phyloP scores from a whole-genome alignment of 2,888 invertebrate genomes.

The Nephrotoma appendiculata region DNA sequence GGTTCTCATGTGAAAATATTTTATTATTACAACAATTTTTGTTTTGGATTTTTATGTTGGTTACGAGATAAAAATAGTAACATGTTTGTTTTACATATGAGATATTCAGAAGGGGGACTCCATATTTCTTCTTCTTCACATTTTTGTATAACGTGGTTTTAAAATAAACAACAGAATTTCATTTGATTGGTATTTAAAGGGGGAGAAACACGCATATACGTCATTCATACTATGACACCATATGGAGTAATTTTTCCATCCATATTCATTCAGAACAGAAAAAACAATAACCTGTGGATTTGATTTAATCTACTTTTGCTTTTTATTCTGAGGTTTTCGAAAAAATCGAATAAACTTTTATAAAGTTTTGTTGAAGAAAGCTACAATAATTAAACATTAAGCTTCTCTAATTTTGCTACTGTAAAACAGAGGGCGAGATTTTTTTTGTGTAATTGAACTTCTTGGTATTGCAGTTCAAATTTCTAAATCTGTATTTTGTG shows the following conservation, averaged over 20 bases:
- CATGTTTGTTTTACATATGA: background rate
- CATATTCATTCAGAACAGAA: no score
- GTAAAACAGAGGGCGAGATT: no score
- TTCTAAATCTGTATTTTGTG: no score
- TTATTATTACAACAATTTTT: background rate
- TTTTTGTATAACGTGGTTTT: background rate
- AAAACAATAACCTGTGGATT: background rate
- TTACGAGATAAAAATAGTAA: background rate
- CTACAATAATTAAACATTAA: background rate
- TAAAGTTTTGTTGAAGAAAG: background rate
- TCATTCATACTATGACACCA: background rate
- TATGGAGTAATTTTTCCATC: background rate
- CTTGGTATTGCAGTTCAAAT: no score
- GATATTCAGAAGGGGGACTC: background rate
- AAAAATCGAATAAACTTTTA: background rate
- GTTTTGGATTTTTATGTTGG: background rate
- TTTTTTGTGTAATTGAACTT: no score
- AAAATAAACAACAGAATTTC: background rate
- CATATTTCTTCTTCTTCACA: background rate
- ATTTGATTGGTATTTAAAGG: background rate
- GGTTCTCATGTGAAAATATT: background rate
- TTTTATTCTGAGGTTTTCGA: background rate
- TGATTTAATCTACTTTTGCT: background rate
- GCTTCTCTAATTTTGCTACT: background rate
- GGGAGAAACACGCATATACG: background rate